Evolutionary conservation across 2,113 vertebrate species (phyloP), one percentile per base, ranked within the genome.

Genomic region (Petrocephalus microphthalmus): DNA sequence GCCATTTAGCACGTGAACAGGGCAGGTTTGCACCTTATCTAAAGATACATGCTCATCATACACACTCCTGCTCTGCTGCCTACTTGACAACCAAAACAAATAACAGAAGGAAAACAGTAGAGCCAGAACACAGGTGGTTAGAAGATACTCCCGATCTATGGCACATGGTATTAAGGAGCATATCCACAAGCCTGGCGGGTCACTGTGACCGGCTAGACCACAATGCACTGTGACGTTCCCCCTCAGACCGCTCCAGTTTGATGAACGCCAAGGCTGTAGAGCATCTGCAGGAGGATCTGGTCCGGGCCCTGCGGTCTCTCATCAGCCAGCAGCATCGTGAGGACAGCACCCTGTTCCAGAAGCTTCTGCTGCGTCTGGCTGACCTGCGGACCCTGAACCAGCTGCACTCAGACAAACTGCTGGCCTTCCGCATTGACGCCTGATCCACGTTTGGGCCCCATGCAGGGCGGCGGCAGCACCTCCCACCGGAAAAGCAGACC

Each of bases 361-460:
- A 95, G 91, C 92, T 96, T 53, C 94, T 96, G 3, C 93, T 96
- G 88, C 93, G 94, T 2, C 91, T 96, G 87, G 95, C 96, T 1
- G 96, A 96, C 92, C 94, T 96, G 87, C 94, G 95, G 89, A 95
- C 96, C 84, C 95, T 96, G 89, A 96, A 96, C 91, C 95, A 93
- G 81, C 88, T 95, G 90, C 96, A 96, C 94, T 95, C 95, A 0
- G 95, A 96, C 91, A 96, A 95, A 91, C 94, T 96, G 87, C 91
- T 96, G 90, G 95, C 95, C 90, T 96, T 96, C 92, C 95, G 92
- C 83, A 96, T 96, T 7, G 94, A 95, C 89, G 93, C 94, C 53
- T 96, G 90, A 96, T 56, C 82, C 15, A 51, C 8, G 33, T 8
- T 1, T 53, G 42, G 25, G 0, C 37, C 56, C 57, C 25, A 22